Evolutionary conservation across 2,888 invertebrate species (phyloP), one percentile per base, ranked within the genome.

Genomic region (Noctua janthina): DNA sequence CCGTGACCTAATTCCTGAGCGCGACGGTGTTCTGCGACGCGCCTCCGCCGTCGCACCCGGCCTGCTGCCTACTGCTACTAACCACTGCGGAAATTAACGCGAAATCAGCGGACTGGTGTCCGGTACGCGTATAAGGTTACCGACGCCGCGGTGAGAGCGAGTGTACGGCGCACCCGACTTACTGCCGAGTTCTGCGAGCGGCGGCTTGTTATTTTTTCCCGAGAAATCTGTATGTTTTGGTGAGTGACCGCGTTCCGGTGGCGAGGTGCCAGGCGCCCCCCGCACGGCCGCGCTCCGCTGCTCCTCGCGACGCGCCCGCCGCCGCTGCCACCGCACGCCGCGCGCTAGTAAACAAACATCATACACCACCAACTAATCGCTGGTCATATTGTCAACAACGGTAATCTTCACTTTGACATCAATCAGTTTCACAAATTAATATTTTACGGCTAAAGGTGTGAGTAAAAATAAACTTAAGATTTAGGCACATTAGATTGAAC

Each of bases 151-250:
- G 35, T 62, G 66, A 64, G 35, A 74, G 56, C 71, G 46, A 75
- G n/a, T 78, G 80, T 72, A 75, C 97, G 96, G 81, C 96, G 92
- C 81, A 97, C 92, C 91, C 97, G 97, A 72, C 73, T 97, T 71
- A 97, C 97, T 93, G 97, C 97, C 8, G 97, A 97, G 93, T 49
- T 97, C 97, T 93, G 98, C 97, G 95, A 97, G 84, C 96, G 80
- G 79, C 68, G 62, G 82, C 71, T 91, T 91, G 90, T 90, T 91
- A 92, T 93, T 93, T 94, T 95, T 95, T 94, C 92, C 92, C 92
- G 91, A 92, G 94, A 95, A 95, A 93, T 93, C 91, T 87, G 92
- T 92, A 93, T 94, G 95, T 95, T 95, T 95, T 94, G 93, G 92
- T 94, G 94, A 92, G 92, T 93, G 94, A 93, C 93, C 94, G 95